Evolutionary conservation across 2,888 invertebrate genomes (phyloP), one percentile per base, ranked within the genome.

Genomic region (Chrysina gloriosa): DNA sequence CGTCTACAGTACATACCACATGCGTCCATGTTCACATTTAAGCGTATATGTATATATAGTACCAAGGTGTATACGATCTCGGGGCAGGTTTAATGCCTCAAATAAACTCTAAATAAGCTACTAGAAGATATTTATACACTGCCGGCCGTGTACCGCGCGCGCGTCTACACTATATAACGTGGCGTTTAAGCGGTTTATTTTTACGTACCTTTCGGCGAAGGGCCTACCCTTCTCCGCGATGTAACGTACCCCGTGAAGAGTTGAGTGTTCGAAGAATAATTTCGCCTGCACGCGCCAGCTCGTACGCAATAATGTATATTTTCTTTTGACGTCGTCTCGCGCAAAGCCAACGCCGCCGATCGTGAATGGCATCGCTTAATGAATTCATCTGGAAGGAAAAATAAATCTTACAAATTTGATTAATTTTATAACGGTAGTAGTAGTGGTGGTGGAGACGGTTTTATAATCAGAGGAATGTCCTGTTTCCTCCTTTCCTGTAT

Each of bases 221-320:
- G 93, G 92, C 50, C 93, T 84, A 16, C 89, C 90, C 69, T 87
- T 86, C 79, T 93, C 92, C 1, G 92, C 91, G 64, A 93, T 92
- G 75, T 93, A 93, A 21, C 90, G 86, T 0, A 94, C 91, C 11
- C 93, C 93, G 78, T 93, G 93, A 34, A 93, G 83, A 0, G 92
- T 91, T 0, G 92, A 92, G 77, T 92, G 89, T 75, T 90, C 88
- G 77, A 92, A 92, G 81, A 92, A 92, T 77, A 91, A 89, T 67
- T 88, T 89, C 0, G 89, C 89, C 81, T 92, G 92, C 77, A 90
- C 89, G 29, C 87, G 85, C 77, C 89, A 86, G 79, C 92, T 92
- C 1, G 90, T 87, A 21, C 88, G 86, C 65, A 89, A 72, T 61
- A 84, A 74, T 48, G 71, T 71, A 58, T 74, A 77, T 63, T 72